Conservation (phyloP, 2,113 vertebrate species). For the Anolis carolinensis region DNA sequence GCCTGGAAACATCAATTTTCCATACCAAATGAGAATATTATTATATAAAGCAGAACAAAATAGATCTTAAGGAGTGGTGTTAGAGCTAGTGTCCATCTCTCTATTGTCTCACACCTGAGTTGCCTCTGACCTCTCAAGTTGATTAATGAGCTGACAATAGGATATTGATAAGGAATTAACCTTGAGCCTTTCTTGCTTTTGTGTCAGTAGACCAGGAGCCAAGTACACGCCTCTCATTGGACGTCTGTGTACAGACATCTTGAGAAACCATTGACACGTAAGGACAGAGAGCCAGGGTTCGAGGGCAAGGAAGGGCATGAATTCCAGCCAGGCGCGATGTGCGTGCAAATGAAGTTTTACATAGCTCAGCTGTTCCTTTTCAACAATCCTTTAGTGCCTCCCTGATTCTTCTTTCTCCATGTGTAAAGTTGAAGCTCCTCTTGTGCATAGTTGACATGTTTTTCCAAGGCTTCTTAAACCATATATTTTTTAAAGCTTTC, state of each 20-base stretch:
- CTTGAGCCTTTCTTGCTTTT: conserved; percentile 77
- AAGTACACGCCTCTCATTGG: conserved; percentile 67
- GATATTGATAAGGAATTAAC: conserved; percentile 85
- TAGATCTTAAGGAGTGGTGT: not conserved
- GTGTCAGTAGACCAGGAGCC: conserved; percentile 75
- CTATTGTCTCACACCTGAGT: conserved; percentile 51
- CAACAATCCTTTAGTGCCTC: not conserved
- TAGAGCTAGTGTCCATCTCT: not conserved
- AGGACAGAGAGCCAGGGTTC: not conserved
- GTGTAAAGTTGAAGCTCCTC: not conserved
- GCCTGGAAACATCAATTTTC: not conserved
- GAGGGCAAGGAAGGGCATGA: not conserved
- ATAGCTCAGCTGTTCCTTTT: not conserved
- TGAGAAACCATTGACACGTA: conserved; percentile 8
- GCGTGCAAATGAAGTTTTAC: conserved; percentile 2
- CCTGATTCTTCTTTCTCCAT: not conserved
- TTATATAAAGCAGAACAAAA: not conserved
- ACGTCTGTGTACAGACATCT: conserved; percentile 57
- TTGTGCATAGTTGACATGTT: not conserved
- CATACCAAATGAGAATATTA: not conserved
- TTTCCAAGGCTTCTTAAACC: not conserved
- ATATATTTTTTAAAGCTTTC: not conserved
- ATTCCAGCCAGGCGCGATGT: not conserved
- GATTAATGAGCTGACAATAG: conserved; percentile 83
- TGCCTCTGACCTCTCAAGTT: conserved; percentile 64